Conservation (phyloP, 2,113 vertebrate species). For the Podarcis cretensis region DNA sequence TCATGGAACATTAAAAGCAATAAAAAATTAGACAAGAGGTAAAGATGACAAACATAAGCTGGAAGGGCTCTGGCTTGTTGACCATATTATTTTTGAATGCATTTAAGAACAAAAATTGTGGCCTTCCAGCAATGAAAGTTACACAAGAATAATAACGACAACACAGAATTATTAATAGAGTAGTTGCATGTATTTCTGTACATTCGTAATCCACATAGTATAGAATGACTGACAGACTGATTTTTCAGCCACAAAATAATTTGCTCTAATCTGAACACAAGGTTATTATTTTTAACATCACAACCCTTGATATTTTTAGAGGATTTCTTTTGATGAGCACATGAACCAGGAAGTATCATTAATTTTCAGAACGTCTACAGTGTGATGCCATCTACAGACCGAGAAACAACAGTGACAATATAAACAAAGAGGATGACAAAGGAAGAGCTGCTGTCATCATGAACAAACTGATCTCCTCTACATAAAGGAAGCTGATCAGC, state of each 20-base stretch:
- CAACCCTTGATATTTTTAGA: not conserved
- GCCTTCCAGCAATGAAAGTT: not conserved
- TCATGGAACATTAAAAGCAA: constrained; percentile 61
- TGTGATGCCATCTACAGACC: not conserved
- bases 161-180: not conserved
- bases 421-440: too few species aligned
- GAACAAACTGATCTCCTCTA: too few species aligned
- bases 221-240: not conserved
- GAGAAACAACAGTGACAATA: too few species aligned
- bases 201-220: not conserved
- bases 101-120: constrained; percentile 43
- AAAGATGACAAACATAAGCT: constrained; percentile 62
- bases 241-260: not conserved
- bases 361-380: not conserved
- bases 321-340: not conserved
- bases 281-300: not conserved
- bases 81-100: constrained; percentile 16
- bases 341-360: not conserved
- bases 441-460: too few species aligned
- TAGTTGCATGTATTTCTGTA: not conserved
- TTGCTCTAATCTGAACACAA: not conserved
- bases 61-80: constrained; percentile 43
- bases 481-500: too few species aligned
- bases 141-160: not conserved
- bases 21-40: constrained; percentile 64